These are phyloP conservation scores for Trachelus troglodyta DNA, from an alignment of 2,888 invertebrate species.

Conservation along the genomic window DNA sequence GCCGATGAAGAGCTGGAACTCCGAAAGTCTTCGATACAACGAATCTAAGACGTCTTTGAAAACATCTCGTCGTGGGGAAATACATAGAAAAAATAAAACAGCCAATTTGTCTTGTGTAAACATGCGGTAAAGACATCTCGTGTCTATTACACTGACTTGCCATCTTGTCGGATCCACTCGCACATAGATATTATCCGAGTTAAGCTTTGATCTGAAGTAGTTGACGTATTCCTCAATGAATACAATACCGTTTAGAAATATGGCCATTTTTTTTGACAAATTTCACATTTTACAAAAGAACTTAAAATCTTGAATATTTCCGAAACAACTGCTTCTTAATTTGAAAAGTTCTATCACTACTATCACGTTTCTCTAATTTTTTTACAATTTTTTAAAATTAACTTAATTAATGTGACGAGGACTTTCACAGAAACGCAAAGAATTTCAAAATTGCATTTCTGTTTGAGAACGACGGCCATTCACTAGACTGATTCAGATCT, in stretches of 20 bases:
- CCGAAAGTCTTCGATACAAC: conserved; percentile 30
- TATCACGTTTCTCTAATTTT: neutral
- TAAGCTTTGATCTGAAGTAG: neutral
- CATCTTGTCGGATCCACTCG: neutral
- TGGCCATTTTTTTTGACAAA: neutral
- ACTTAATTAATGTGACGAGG: neutral
- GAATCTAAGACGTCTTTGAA: conserved; percentile 16
- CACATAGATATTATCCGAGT: neutral
- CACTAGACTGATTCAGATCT: conserved; percentile 24
- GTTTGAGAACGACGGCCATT: conserved; percentile 4
- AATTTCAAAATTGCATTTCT: conserved; percentile 6
- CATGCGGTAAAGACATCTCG: neutral
- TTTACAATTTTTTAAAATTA: neutral
- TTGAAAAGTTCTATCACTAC: neutral
- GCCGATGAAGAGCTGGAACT: neutral
- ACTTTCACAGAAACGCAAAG: neutral
- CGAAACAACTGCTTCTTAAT: neutral
- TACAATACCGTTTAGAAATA: neutral
- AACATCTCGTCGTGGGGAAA: neutral
- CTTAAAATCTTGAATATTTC: neutral
- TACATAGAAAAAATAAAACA: neutral
- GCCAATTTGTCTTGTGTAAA: neutral
- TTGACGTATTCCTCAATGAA: neutral
- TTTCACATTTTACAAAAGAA: neutral
- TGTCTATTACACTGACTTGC: neutral